Evolutionary conservation across 2,797 vertebrate species (phyloP), one percentile per base, ranked within the genome.

Genomic region (Ispidina lecontei): DNA sequence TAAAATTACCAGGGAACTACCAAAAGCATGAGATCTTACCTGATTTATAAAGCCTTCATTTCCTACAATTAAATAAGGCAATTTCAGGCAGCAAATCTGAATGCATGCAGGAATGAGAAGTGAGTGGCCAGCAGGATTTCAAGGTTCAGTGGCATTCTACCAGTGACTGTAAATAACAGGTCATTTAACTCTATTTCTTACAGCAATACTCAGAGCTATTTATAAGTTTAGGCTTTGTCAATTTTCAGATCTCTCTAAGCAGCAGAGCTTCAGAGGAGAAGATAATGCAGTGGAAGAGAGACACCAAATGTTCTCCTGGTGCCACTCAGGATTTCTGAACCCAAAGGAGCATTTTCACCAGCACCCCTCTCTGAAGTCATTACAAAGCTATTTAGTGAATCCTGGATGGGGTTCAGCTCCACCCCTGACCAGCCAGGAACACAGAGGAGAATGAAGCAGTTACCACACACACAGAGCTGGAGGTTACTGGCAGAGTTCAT

Each of bases 391-490:
- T 2, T 4, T 10, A 33, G 35, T 7, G 54, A 74, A 49, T 37
- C 26, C 28, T 14, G 1, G 22, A 3, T 0, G 19, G 9, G 23
- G 26, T 85, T 35, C 8, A 69, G 51, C 85, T 68, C 78, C 60
- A 13, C 4, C 20, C 20, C 44, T n/a, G 55, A 43, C 1, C 6
- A 35, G 11, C 7, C 82, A 70, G 73, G 46, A 51, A 14, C 10
- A 7, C 0, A 6, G 10, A 14, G 59, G 15, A 67, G 56, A 13
- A 64, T 3, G 10, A 8, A 8, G 0, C 11, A 4, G 13, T 5
- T 35, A 12, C 8, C 55, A 12, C 21, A 47, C 1, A 15, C 2
- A 54, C 6, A 39, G 46, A 39, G 63, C 51, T 6, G 0, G 0
- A 5, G 2, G 29, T 1, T 6, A 2, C 26, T 14, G 33, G 21